Evolutionary conservation across 2,113 vertebrate genomes (phyloP), one percentile per base, ranked within the genome.

Genomic region (Coregonus clupeaformis): DNA sequence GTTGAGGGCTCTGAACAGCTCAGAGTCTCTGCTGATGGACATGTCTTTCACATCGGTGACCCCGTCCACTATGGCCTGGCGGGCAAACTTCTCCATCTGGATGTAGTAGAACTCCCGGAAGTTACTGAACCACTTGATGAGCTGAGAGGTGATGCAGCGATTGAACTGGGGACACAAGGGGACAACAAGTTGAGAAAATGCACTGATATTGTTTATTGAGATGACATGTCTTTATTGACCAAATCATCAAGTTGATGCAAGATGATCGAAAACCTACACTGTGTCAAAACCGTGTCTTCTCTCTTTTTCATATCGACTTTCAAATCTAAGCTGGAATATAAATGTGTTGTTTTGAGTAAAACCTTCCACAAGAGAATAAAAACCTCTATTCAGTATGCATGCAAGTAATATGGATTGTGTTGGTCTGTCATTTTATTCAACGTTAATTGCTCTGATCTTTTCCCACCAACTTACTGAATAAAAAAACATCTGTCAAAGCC

Each of bases 71-170:
- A 98, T 91, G 7, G 96, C 94, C 92, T 98, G 97, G 4, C 97
- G 95, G 29, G 97, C 97, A 80, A 92, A 98, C 90, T 98, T 99
- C 90, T 99, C 97, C 95, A 97, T 97, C 89, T 99, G 97, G 91
- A 99, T 99, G 87, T 98, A 99, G 90, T 96, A 99, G 89, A 98
- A 99, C 90, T 99, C 97, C 3, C 97, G 92, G 85, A 99, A 99
- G 90, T 99, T 99, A 87, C 97, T 99, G 92, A 99, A 99, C 97
- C 97, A 99, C 86, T 99, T 99, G 92, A 98, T 98, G 80, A 99
- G 95, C 93, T 99, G 97, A 32, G 97, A 99, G 62, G 96, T 98
- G 88, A 97, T 95, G 90, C 97, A 97, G 84, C 97, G 96, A 80
- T 96, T 97, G 88, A 99, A 99, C 97, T 99, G 86, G 72, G 78